Evolutionary conservation across 2,888 invertebrate genomes (phyloP), one percentile per base, ranked within the genome.

Genomic region (Liodrosophila aerea): DNA sequence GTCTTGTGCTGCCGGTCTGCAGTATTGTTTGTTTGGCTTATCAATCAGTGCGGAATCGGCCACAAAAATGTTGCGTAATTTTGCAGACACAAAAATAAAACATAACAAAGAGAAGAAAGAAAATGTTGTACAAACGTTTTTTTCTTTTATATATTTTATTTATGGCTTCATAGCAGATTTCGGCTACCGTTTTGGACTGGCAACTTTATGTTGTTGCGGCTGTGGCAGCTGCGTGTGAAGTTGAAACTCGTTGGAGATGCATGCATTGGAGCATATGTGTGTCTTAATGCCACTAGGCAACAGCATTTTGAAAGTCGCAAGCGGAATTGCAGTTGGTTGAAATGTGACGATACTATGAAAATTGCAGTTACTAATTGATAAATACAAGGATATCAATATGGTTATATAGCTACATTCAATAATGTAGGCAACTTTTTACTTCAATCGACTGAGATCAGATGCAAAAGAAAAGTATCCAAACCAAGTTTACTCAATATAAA

Each of bases 31-130:
- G 59, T 76, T 70, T 71, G 43, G 72, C 63, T 75, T 75, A 76
- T 75, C 80, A 78, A 78, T 78, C 78, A 78, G 73, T 76, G 59
- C 61, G 73, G 71, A 65, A 75, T 73, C 60, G 64, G 63, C 47
- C 63, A 70, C 58, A 59, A 33, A 73, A 62, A 57, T 68, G 69
- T 76, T 76, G 54, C 76, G 60, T 66, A 72, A 76, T 77, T 75
- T 76, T 65, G 59, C 64, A 51, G 49, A 16, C 4, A 43, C 18
- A 30, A 43, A 47, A 36, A 18, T 15, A 37, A 39, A 36, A 13
- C 45, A 47, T 27, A 16, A 52, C n/a, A 29, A 56, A 52, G 15
- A 34, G 3, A 33, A 36, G n/a, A 46, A 44, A 16, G 50, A 47
- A 60, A 56, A 58, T 51, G 49, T 75, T 74, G 75, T 64, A 62